Base-by-base conservation (phyloP, 1,140 invertebrate species). In the Megathymus violae region DNA sequence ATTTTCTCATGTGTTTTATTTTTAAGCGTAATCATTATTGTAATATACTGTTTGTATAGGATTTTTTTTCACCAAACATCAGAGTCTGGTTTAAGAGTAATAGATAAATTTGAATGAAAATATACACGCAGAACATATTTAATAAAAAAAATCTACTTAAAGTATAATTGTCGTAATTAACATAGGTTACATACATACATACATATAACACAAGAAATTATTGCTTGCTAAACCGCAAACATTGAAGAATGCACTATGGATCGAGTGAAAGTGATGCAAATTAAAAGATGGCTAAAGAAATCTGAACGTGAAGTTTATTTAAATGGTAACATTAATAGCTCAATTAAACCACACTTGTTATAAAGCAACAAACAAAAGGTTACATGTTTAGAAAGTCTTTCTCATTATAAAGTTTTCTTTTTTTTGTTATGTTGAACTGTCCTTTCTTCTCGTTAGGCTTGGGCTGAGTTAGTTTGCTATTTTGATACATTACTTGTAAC, bases 371-470 rank as follows among this genome's bases (percentile, higher is more conserved):
- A 50, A 56, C 11, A 40, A 63, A 34, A 15, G 60, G 56, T 76
- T 81, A 89, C 61, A 80, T 74, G 67, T 89, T 76, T 67, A 83
- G 64, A 69, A 82, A 88, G 17, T 84, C 82, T 65, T 89, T 88
- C 4, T 84, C 84, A 38, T 64, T 85, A 43, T 85, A 91, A 4
- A 91, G 73, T 71, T 91, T 91, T 44, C 88, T 77, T 64, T 89
- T 91, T 50, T 88, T 90, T 3, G 78, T 83, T 43, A 89, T 86
- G 52, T 82, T 83, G 50, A 88, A 89, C 6, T 67, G 75, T n/a
- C 82, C 83, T 65, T 89, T 88, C 62, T 89, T 89, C 4, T 87
- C 82, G 51, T 48, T 74, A 63, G 19, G 67, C 3, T 59, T 67
- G 4, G 54, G 38, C 5, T 40, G 56, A 4, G 43, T 16, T 31